phyloP scores from a whole-genome alignment of 2,797 vertebrate genomes.

The Eleutherodactylus coqui region DNA sequence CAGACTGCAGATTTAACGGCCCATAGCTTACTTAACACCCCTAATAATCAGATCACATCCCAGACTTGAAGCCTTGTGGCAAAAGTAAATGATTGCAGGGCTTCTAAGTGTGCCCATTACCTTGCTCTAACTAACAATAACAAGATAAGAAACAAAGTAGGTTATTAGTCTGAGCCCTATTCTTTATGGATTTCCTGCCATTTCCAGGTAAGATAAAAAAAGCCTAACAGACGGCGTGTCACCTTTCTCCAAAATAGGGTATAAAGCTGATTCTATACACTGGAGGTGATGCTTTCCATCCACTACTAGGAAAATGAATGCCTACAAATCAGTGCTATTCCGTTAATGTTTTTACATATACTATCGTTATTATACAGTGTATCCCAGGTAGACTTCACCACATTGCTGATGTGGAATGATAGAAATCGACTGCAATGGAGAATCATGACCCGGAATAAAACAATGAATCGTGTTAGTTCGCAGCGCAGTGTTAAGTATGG shows the following conservation, averaged over 20 bases:
- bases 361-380: neutral
- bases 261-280: constrained; percentile 32
- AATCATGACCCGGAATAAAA: no score
- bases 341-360: neutral
- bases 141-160: constrained; percentile 64
- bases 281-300: constrained; percentile 9
- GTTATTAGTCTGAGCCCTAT: constrained; percentile 61
- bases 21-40: constrained; percentile 59
- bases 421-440: no score
- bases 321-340: neutral
- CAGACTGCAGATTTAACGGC: constrained; percentile 51
- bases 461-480: no score
- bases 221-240: constrained; percentile 42
- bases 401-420: no score
- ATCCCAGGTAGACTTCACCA: no score
- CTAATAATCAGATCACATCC: constrained; percentile 62
- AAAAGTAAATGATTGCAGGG: constrained; percentile 60
- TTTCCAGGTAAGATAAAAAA: constrained; percentile 57
- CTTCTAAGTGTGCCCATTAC: constrained; percentile 61
- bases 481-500: no score
- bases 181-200: constrained; percentile 61
- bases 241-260: constrained; percentile 39
- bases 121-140: constrained; percentile 63
- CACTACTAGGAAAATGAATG: neutral
- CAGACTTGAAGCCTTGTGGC: constrained; percentile 57